Percentiles rank a stretch among this genome's conserved stretches.
These are phyloP conservation scores for Salpingus planirostris DNA, from an alignment of 2,888 invertebrate species.

Conservation along the genomic window DNA sequence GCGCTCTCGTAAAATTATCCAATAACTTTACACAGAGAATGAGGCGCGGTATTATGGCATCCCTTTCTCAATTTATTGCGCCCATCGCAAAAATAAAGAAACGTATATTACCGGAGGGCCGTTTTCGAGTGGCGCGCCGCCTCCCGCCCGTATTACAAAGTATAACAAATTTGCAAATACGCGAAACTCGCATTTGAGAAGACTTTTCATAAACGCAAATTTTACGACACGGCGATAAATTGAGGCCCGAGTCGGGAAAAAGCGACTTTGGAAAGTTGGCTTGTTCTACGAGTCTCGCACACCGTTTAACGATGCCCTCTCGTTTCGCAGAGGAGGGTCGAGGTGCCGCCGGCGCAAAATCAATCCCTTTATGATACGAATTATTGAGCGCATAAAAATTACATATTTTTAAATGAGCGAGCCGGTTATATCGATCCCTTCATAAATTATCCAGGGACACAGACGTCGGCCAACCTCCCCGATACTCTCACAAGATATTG, in stretches of 20 bases:
- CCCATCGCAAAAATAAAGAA: no score
- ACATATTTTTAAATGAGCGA: no score
- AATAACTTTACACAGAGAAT: background rate
- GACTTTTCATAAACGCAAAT: constrained; percentile 21
- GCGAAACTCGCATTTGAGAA: constrained; percentile 11
- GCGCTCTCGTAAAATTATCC: no score
- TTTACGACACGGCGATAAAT: constrained; percentile 21
- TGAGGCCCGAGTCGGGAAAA: constrained; percentile 14
- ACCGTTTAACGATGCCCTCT: constrained; percentile 17
- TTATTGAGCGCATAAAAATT: no score
- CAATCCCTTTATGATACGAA: background rate
- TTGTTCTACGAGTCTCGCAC: constrained; percentile 16
- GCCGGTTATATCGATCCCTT: no score
- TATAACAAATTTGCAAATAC: constrained; percentile 11
- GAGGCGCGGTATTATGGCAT: background rate
- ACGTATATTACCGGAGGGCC: no score
- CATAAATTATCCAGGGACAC: no score
- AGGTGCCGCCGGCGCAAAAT: constrained; percentile 2
- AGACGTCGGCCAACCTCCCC: no score
- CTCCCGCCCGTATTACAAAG: constrained; percentile 7
- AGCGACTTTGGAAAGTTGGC: constrained; percentile 19
- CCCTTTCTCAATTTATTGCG: background rate
- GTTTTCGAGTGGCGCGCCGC: no score
- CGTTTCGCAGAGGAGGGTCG: constrained; percentile 8
- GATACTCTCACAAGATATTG: no score